Evolutionary conservation across 2,797 vertebrate genomes (phyloP).

Genomic region (Halcyon badia): DNA sequence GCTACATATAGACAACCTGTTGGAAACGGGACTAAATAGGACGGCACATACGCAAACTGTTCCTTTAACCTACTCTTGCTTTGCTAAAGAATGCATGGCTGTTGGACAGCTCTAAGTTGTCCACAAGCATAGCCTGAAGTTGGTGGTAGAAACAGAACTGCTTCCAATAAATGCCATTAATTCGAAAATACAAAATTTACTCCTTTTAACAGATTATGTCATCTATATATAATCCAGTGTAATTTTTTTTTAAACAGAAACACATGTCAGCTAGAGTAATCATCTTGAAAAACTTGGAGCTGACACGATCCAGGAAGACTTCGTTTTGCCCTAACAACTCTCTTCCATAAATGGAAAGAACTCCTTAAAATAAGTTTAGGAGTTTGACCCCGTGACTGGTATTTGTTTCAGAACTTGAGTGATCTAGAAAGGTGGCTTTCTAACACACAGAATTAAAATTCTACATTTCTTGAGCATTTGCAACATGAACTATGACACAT

Average conservation of each 20-base stretch:
- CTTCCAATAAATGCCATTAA: background rate
- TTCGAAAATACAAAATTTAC: background rate
- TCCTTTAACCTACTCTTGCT: background rate
- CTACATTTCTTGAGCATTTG: background rate
- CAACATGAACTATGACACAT: background rate
- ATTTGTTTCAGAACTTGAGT: background rate
- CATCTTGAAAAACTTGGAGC: background rate
- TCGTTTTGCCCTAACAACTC: background rate
- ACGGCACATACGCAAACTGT: fast-evolving
- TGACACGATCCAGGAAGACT: background rate
- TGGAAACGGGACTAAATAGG: background rate
- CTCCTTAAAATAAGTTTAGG: background rate
- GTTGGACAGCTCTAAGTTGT: background rate
- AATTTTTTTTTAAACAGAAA: background rate
- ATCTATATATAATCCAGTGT: background rate
- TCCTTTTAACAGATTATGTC: background rate
- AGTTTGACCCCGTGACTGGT: background rate
- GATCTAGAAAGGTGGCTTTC: background rate
- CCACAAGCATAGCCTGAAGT: background rate
- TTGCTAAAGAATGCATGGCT: background rate
- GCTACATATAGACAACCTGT: background rate
- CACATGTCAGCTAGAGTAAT: background rate
- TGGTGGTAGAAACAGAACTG: background rate
- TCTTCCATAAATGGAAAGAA: background rate
- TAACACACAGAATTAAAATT: background rate